Conservation (phyloP, 2,888 invertebrate species). For the Creontiades dilutus region DNA sequence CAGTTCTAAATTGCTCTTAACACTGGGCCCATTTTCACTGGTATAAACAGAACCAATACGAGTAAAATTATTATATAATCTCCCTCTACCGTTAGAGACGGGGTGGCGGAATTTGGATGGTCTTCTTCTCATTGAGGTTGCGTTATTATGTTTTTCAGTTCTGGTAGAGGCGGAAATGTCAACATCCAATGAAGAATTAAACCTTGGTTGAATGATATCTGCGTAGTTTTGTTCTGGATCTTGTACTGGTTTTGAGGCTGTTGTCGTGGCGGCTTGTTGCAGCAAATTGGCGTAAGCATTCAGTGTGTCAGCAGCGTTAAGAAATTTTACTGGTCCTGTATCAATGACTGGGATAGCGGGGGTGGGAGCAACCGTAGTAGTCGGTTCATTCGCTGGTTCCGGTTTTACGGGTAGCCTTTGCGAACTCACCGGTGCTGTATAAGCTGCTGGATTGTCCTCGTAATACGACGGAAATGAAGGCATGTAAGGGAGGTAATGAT, state of each 20-base stretch:
- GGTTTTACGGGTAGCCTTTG: constrained; percentile 44
- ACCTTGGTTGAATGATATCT: constrained; percentile 53
- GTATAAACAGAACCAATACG: not conserved
- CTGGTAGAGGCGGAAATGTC: constrained; percentile 1
- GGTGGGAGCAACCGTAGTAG: not conserved
- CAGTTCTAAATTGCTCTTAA: not conserved
- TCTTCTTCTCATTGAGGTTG: not conserved
- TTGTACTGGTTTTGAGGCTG: not conserved
- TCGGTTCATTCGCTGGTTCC: not conserved
- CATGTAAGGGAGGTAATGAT: constrained; percentile 57
- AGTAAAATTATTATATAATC: constrained; percentile 61
- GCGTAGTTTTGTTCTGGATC: constrained; percentile 33
- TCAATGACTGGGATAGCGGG: not conserved
- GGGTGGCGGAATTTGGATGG: constrained; percentile 12
- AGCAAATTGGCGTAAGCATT: constrained; percentile 55
- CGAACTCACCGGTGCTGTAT: constrained; percentile 18
- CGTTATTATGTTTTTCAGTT: not conserved
- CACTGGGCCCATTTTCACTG: not conserved
- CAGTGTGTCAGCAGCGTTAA: constrained; percentile 51
- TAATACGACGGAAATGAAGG: constrained; percentile 56
- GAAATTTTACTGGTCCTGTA: constrained; percentile 37
- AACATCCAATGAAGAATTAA: constrained; percentile 53
- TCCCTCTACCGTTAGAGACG: not conserved
- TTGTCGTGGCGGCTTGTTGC: constrained; percentile 21
- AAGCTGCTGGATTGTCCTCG: constrained; percentile 50